These are phyloP conservation scores for Drosophila bocqueti DNA, from an alignment of 1,140 invertebrate genomes.

Conservation along the genomic window DNA sequence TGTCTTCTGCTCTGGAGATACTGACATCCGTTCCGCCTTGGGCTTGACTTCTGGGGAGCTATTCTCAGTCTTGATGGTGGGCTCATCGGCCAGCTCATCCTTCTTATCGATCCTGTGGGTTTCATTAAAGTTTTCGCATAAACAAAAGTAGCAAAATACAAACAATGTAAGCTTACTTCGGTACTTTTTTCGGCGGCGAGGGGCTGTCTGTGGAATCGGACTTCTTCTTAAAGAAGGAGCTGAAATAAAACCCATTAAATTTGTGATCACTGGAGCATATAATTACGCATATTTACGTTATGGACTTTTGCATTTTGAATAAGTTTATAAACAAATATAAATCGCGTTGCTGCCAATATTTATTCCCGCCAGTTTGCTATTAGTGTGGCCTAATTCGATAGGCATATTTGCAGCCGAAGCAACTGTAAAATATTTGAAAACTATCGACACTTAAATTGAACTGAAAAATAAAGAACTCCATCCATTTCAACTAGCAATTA, in stretches of 20 bases:
- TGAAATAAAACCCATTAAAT: slow-evolving; percentile 1
- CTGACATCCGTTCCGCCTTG: slow-evolving; percentile 16
- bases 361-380: slow-evolving; percentile 55
- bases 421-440: not conserved
- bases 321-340: slow-evolving; percentile 14
- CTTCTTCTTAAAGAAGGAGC: slow-evolving; percentile 71
- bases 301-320: slow-evolving; percentile 64
- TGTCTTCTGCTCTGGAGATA: slow-evolving; percentile 6
- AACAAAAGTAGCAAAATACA: not conserved
- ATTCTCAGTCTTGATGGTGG: slow-evolving; percentile 29
- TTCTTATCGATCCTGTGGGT: slow-evolving; percentile 23
- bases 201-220: slow-evolving; percentile 20
- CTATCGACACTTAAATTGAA: not conserved
- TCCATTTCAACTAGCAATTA: not conserved
- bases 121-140: not conserved
- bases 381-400: slow-evolving; percentile 13
- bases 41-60: slow-evolving; percentile 14
- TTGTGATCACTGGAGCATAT: not conserved
- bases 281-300: slow-evolving; percentile 59
- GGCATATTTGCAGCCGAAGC: not conserved
- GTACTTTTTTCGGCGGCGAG: slow-evolving; percentile 17
- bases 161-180: slow-evolving; percentile 37
- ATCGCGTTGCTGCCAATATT: not conserved
- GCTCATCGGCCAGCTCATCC: slow-evolving; percentile 1
- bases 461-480: not conserved